phyloP scores from a whole-genome alignment of 2,888 invertebrate species.

The Empis stercorea region DNA sequence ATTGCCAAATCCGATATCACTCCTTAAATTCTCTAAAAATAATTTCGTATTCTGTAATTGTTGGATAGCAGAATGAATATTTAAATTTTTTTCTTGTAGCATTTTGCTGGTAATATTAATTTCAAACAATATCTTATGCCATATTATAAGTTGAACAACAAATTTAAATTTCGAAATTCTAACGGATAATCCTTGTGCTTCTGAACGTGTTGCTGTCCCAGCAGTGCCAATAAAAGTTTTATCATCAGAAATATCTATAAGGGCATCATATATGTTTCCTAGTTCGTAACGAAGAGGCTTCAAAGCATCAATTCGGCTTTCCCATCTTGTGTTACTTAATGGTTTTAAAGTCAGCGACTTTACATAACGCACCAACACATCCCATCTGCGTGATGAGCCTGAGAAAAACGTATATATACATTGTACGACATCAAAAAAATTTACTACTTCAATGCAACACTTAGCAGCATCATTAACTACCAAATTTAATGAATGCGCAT shows the following conservation, averaged over 20 bases:
- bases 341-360: background rate
- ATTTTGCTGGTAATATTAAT: background rate
- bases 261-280: too few relatives aligned
- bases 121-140: background rate
- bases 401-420: slow-evolving; percentile 18
- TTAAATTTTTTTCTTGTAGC: background rate
- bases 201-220: too few relatives aligned
- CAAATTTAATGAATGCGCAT: slow-evolving; percentile 19
- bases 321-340: too few relatives aligned
- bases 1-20: background rate
- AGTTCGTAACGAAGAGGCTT: too few relatives aligned
- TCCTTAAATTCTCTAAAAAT: background rate
- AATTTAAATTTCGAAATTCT: background rate
- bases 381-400: slow-evolving; percentile 15
- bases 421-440: slow-evolving; percentile 17
- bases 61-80: background rate
- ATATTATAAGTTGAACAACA: background rate
- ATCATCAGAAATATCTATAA: too few relatives aligned
- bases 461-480: slow-evolving; percentile 21
- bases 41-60: background rate
- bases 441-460: slow-evolving; percentile 10
- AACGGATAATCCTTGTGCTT: too few relatives aligned
- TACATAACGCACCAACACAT: slow-evolving; percentile 5
- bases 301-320: too few relatives aligned
- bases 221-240: too few relatives aligned